These are phyloP conservation scores for Tricholaema leucomelas DNA, from an alignment of 2,113 vertebrate genomes.

Conservation along the genomic window DNA sequence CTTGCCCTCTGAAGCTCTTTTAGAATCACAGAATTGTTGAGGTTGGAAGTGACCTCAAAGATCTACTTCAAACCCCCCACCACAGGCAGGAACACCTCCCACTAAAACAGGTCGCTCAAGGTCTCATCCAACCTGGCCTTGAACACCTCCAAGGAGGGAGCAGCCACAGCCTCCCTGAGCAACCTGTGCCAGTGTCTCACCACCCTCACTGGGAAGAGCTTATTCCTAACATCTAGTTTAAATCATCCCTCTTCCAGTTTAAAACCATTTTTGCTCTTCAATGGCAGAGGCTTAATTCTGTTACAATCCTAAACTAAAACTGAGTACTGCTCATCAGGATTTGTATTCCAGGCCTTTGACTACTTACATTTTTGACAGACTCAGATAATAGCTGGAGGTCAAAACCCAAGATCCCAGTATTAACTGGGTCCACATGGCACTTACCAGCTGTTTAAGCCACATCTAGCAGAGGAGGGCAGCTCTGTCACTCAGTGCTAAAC, in stretches of 20 bases:
- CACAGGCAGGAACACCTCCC: too few species aligned
- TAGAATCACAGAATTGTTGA: too few species aligned
- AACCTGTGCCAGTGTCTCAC: too few species aligned
- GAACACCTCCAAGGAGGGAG: too few species aligned
- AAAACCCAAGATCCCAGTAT: not conserved
- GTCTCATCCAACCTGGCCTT: too few species aligned
- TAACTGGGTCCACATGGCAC: not conserved
- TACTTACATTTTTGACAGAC: not conserved
- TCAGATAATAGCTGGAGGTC: not conserved
- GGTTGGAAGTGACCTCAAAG: too few species aligned
- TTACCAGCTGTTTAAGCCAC: not conserved
- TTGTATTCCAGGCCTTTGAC: not conserved
- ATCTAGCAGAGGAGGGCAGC: not conserved
- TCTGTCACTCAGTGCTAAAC: not conserved
- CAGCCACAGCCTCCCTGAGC: too few species aligned
- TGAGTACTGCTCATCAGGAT: not conserved
- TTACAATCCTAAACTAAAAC: rapidly evolving
- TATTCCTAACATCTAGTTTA: too few species aligned
- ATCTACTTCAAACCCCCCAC: too few species aligned
- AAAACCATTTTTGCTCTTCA: not conserved
- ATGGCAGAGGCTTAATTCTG: not conserved
- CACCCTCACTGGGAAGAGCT: too few species aligned
- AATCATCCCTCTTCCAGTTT: too few species aligned
- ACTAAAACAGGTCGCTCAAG: too few species aligned
- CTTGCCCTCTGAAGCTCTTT: not conserved